Evolutionary conservation across 1,140 invertebrate genomes (phyloP), one percentile per base, ranked within the genome.

Genomic region (Zaprionus nigranus): DNA sequence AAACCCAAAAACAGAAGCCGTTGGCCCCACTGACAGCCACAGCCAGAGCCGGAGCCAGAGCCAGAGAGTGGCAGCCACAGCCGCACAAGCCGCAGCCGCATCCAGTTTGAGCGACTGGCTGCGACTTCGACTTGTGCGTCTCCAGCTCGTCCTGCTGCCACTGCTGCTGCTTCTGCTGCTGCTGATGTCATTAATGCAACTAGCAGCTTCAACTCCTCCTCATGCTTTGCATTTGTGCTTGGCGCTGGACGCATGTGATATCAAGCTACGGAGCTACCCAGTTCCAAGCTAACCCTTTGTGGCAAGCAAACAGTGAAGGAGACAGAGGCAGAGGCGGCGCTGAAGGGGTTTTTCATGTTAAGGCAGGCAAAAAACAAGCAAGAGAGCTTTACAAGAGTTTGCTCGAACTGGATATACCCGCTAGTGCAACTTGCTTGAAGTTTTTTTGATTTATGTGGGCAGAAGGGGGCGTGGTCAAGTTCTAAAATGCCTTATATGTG

Each of bases 181-280:
- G 46, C 74, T 59, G 81, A 69, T 83, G 85, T 91, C 90, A 91
- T 91, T 91, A 91, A 91, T 90, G 90, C 84, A 81, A 78, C 85
- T 84, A 69, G 56, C 69, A 56, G 24, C 74, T 64, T 61, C 54
- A 7, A 15, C n/a, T 43, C 59, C 69, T 70, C 30, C 38, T 53
- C 76, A 34, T 79, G 75, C 78, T 87, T 75, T 75, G 83, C 83
- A 85, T 69, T 72, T 82, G 43, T 67, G 51, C 75, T 69, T 61
- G 59, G 70, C 63, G 43, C 74, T 79, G 76, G 72, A 54, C 68
- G 62, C 79, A 81, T 86, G 76, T 85, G 82, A 84, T 79, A 79
- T 56, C 59, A 49, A 38, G 20, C 11, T 34, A 9, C 30, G 0
- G 30, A 30, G n/a, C n/a, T n/a, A n/a, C n/a, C n/a, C 17, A 17